Evolutionary conservation across 1,140 invertebrate species (phyloP).

Genomic region (Aphis gossypii): DNA sequence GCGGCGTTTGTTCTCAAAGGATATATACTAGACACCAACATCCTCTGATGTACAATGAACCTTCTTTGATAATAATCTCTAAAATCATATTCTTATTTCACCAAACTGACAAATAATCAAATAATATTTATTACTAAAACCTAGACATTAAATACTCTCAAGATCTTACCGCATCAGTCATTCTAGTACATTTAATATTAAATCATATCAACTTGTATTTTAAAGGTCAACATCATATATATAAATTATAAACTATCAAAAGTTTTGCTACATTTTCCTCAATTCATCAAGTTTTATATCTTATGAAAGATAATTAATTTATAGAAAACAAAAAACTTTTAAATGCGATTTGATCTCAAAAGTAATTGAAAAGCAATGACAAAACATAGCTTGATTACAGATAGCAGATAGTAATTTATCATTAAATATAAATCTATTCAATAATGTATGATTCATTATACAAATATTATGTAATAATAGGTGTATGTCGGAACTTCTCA

Average conservation of each 20-base stretch:
- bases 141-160: neutral
- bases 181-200: neutral
- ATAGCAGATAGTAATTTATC: neutral
- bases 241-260: neutral
- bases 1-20: neutral
- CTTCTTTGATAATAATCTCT: neutral
- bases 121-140: neutral
- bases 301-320: conserved; percentile 13
- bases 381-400: neutral
- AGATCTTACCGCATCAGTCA: neutral
- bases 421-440: neutral
- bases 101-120: neutral
- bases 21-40: neutral
- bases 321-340: conserved; percentile 17
- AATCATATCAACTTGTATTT: neutral
- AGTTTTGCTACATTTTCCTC: conserved; percentile 15
- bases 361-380: neutral
- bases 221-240: neutral
- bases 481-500: neutral
- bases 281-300: neutral
- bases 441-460: neutral
- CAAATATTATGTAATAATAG: neutral
- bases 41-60: conserved; percentile 13
- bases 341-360: neutral
- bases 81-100: neutral